A percentile compares a stretch with the other conserved stretches of the same genome.
These are phyloP conservation scores for Harpagoxenus sublaevis DNA, from an alignment of 2,888 invertebrate species.

Conservation along the genomic window DNA sequence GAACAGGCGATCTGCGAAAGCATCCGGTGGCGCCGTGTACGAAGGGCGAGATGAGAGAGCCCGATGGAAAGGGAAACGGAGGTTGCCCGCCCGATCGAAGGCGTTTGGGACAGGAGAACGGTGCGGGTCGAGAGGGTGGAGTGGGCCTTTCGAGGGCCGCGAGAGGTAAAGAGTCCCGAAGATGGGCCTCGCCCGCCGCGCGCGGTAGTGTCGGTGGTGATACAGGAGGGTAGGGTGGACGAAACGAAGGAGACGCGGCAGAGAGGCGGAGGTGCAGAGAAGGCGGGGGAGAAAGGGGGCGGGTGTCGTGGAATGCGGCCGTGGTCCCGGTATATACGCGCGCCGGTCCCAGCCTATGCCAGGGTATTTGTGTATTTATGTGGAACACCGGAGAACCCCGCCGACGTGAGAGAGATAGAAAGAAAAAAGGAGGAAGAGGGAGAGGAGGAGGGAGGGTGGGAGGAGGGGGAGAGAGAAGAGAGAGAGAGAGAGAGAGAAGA, in stretches of 20 bases:
- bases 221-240: constrained; percentile 63
- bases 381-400: constrained; percentile 82
- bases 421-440: neutral
- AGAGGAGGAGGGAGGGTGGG: neutral
- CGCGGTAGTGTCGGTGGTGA: constrained; percentile 68
- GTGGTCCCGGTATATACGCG: constrained; percentile 82
- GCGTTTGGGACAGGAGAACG: constrained; percentile 10
- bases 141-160: constrained; percentile 50
- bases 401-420: constrained; percentile 60
- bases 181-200: constrained; percentile 73
- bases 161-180: constrained; percentile 77
- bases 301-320: constrained; percentile 85
- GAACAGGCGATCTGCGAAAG: constrained; percentile 63
- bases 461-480: constrained; percentile 31
- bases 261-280: constrained; percentile 55
- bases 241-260: constrained; percentile 58
- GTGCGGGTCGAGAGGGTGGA: constrained; percentile 13
- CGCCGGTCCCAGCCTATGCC: constrained; percentile 77
- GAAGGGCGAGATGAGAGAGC: constrained; percentile 46
- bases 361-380: constrained; percentile 85
- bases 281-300: constrained; percentile 74
- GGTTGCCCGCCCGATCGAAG: constrained; percentile 50
- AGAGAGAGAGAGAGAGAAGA: constrained; percentile 13
- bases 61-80: constrained; percentile 58
- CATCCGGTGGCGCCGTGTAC: constrained; percentile 75